Conservation (phyloP, 2,797 vertebrate genomes). For the Labroides dimidiatus region DNA sequence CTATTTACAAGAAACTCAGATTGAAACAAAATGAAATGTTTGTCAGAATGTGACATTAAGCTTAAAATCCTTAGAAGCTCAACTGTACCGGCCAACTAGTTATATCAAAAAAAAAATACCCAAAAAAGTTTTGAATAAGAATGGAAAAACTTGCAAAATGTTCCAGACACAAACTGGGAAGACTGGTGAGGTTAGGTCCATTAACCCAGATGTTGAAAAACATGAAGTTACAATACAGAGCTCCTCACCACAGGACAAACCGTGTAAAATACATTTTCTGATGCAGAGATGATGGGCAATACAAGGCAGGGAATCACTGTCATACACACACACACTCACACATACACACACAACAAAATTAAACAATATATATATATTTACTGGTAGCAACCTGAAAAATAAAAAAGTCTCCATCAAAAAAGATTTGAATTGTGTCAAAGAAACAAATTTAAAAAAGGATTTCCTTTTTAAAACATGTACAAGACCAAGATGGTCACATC, state of each 20-base stretch:
- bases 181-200: slow-evolving; percentile 38
- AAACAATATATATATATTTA: neutral
- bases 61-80: slow-evolving; percentile 64
- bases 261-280: neutral
- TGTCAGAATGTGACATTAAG: slow-evolving; percentile 31
- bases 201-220: slow-evolving; percentile 32
- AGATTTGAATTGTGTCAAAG: slow-evolving; percentile 31
- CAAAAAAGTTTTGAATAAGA: slow-evolving; percentile 36
- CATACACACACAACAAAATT: no score
- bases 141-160: slow-evolving; percentile 4
- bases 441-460: slow-evolving; percentile 24
- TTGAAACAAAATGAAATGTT: slow-evolving; percentile 35
- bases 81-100: slow-evolving; percentile 4
- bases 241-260: slow-evolving; percentile 15
- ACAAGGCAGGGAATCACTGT: slow-evolving; percentile 24
- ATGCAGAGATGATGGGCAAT: slow-evolving; percentile 25
- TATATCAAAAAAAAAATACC: slow-evolving; percentile 14
- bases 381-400: slow-evolving; percentile 5
- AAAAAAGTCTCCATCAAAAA: slow-evolving; percentile 29
- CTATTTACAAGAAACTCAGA: slow-evolving; percentile 24
- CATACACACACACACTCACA: slow-evolving; percentile 3
- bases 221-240: slow-evolving; percentile 43
- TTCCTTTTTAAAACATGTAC: slow-evolving; percentile 43
- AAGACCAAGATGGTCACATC: slow-evolving; percentile 42
- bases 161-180: slow-evolving; percentile 24